These are phyloP conservation scores for Sebastes vulpes DNA, from an alignment of 2,797 vertebrate species.

Conservation along the genomic window DNA sequence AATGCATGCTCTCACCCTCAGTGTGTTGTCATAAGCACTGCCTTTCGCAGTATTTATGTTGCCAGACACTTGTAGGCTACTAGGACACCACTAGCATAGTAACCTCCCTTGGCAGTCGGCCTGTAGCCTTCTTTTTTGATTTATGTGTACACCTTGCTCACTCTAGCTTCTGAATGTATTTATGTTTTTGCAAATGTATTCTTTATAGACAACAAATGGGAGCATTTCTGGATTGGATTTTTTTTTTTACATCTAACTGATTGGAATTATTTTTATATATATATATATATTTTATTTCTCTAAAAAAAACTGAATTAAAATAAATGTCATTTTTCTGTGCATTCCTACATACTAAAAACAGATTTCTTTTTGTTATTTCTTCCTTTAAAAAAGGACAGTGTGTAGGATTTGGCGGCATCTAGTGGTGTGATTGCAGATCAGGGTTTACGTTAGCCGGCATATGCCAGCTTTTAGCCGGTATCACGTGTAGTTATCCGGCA, in stretches of 20 bases:
- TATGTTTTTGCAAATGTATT: not conserved
- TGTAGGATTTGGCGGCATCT: no score
- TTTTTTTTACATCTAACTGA: not conserved
- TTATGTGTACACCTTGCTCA: not conserved
- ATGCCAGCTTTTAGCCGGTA: no score
- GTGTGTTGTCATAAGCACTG: constrained; percentile 27
- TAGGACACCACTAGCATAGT: constrained; percentile 7
- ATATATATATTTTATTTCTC: not conserved
- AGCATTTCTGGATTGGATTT: no score
- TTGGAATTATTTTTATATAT: not conserved
- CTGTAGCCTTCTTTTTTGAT: not conserved
- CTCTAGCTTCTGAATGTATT: not conserved
- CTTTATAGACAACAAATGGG: not conserved
- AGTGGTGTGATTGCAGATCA: no score
- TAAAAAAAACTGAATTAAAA: not conserved
- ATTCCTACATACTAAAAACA: not conserved
- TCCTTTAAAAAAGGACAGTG: not conserved
- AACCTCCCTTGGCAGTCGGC: not conserved
- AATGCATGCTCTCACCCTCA: not conserved
- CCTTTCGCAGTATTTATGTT: constrained; percentile 19
- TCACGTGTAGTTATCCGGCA: no score
- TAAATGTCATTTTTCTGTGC: not conserved
- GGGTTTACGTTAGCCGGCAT: no score
- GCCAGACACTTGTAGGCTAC: constrained; percentile 32
- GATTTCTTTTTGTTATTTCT: not conserved